Evolutionary conservation across 2,888 invertebrate genomes (phyloP).

Genomic region (Dryocosmus kuriphilus): DNA sequence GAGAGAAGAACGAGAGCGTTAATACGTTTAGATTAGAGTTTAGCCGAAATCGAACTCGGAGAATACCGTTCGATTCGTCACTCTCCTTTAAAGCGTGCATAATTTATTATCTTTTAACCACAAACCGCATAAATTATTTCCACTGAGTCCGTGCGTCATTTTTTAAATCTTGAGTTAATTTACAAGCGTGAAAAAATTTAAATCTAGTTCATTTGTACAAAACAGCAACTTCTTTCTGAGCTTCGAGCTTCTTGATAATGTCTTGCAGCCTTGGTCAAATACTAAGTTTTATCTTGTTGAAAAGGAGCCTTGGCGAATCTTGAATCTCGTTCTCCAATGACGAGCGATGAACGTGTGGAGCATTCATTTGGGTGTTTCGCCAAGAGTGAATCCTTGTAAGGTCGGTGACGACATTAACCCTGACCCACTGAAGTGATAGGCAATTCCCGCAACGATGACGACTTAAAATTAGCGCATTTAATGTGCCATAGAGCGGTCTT

Average conservation of each 20-base stretch:
- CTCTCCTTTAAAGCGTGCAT: background rate
- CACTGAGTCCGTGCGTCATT: background rate
- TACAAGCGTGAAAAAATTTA: background rate
- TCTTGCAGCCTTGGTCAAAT: background rate
- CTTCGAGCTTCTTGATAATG: no score
- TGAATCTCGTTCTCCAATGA: slow-evolving; percentile 7
- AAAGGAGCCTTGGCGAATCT: slow-evolving; percentile 16
- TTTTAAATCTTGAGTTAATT: background rate
- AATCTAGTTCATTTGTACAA: background rate
- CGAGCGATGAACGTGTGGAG: slow-evolving; percentile 18
- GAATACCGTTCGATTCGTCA: background rate
- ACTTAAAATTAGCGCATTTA: slow-evolving; percentile 55
- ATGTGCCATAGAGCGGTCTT: background rate
- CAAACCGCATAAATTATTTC: background rate
- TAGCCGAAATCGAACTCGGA: background rate
- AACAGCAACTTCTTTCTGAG: no score
- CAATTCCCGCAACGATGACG: slow-evolving; percentile 33
- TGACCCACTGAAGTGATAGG: slow-evolving; percentile 57
- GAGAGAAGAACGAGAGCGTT: slow-evolving; percentile 6
- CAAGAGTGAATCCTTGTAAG: slow-evolving; percentile 61
- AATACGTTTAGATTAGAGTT: background rate
- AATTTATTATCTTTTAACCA: background rate
- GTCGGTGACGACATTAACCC: slow-evolving; percentile 58
- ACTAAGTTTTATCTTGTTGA: background rate
- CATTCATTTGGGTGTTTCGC: slow-evolving; percentile 48